phyloP scores from a whole-genome alignment of 1,140 invertebrate genomes.

The Piezodorus guildinii region DNA sequence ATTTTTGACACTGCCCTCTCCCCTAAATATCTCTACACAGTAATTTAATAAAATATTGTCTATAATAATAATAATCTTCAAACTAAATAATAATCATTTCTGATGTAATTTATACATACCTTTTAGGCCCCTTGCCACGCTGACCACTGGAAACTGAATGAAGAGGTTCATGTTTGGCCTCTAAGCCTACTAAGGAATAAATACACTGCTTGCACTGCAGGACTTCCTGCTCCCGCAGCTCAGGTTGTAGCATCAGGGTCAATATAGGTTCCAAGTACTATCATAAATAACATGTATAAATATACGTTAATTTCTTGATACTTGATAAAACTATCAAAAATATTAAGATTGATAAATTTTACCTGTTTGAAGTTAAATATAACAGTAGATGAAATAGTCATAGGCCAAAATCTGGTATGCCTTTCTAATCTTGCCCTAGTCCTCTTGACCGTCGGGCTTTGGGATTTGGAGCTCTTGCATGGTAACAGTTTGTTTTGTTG shows the following conservation, averaged over 20 bases:
- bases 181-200: conserved; percentile 66
- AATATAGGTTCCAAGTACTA: conserved; percentile 72
- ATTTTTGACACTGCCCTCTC: too few species aligned
- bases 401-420: conserved; percentile 82
- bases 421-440: conserved; percentile 56
- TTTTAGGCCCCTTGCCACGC: conserved; percentile 37
- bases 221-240: conserved; percentile 71
- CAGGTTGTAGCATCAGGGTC: conserved; percentile 67
- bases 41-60: too few species aligned
- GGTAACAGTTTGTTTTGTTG: conserved; percentile 71
- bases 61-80: too few species aligned
- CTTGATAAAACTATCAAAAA: background rate
- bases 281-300: conserved; percentile 22
- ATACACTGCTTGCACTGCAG: conserved; percentile 80
- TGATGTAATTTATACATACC: conserved; percentile 19
- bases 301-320: background rate
- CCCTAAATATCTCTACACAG: too few species aligned
- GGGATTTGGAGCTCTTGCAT: conserved; percentile 29
- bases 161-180: conserved; percentile 71
- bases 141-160: conserved; percentile 45
- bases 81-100: too few species aligned
- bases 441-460: conserved; percentile 41
- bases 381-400: conserved; percentile 79
- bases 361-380: conserved; percentile 79
- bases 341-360: conserved; percentile 32